Base-by-base conservation (phyloP, 2,113 vertebrate species). In the Tachycineta bicolor region DNA sequence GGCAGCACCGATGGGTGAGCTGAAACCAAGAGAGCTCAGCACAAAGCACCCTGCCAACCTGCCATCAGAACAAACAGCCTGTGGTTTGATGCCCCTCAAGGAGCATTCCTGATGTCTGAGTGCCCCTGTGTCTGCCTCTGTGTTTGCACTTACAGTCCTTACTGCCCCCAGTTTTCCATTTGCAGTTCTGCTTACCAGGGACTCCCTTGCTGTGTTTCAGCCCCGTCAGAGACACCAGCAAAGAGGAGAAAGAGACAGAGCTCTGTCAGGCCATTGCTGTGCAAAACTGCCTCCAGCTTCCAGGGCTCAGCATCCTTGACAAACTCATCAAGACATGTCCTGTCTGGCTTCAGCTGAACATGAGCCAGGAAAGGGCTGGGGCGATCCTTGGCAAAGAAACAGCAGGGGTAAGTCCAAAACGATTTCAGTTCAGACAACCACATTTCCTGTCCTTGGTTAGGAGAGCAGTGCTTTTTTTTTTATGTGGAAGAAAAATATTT, bases 291-390 rank as follows among this genome's bases (percentile, higher is more conserved):
- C 84, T 97, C 81, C 74, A 81, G 0, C 31, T 25, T 33, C 96
- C 97, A 29, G 96, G 97, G 31, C 98, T 99, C 96, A 99, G 98
- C 67, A 94, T 98, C 46, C 83, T 98, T 37, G 99, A 99, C 83
- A 98, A 97, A 79, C 98, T 99, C 87, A 95, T 99, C 64, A 98
- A 98, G 85, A 99, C 98, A 0, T 97, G 98, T 83, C 98, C 99
- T 0, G 97, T 99, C 73, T 99, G 99, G 99, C 98, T 98, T 73
- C 99, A 98, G 70, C 96, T 98, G 93, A 98, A 98, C 70, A 97
- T 99, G 93, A 97, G 70, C 75, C 96, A 49, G 73, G 98, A 98
- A 7, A 97, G 97, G 75, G 98, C 92, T 18, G 69, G 65, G 9
- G 87, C 74, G 1, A 98, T 99, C 74, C 96, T 99, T 93, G 96